Percentiles rank a stretch among this genome's conserved stretches.
phyloP scores from a whole-genome alignment of 2,797 vertebrate genomes.

The Argyrosomus regius region DNA sequence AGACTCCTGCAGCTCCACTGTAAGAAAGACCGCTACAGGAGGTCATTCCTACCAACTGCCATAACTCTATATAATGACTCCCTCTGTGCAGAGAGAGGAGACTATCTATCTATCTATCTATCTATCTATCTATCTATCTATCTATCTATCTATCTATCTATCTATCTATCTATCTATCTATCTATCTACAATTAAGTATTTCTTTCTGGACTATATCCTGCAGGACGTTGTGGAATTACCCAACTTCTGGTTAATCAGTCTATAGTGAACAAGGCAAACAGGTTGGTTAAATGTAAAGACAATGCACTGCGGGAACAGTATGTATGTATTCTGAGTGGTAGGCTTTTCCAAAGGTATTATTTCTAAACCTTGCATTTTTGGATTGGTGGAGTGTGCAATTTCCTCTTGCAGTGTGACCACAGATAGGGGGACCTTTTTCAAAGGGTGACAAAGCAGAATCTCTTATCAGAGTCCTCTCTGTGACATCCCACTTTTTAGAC shows the following conservation, averaged over 20 bases:
- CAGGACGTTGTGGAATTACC: slow-evolving; percentile 9
- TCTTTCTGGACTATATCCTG: background rate
- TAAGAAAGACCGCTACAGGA: no score
- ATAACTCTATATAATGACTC: no score
- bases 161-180: no score
- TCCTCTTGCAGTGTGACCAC: slow-evolving; percentile 39
- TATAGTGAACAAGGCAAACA: slow-evolving; percentile 33
- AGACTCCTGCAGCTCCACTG: no score
- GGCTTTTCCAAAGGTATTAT: slow-evolving; percentile 57
- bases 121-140: no score
- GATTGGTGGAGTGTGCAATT: slow-evolving; percentile 56
- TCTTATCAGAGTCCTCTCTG: slow-evolving; percentile 53
- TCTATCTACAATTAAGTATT: no score
- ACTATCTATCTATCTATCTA: no score
- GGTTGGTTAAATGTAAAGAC: slow-evolving; percentile 30
- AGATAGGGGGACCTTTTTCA: slow-evolving; percentile 40
- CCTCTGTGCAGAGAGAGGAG: no score
- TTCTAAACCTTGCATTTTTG: slow-evolving; percentile 32
- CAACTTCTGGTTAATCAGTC: slow-evolving; percentile 31
- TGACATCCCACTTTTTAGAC: slow-evolving; percentile 66
- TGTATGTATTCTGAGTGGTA: slow-evolving; percentile 39
- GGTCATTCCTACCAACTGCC: no score
- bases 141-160: no score
- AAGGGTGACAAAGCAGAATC: slow-evolving; percentile 69
- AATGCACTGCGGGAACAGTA: slow-evolving; percentile 30